These are phyloP conservation scores for Crenichthys baileyi DNA, from an alignment of 2,797 vertebrate species.

Conservation along the genomic window DNA sequence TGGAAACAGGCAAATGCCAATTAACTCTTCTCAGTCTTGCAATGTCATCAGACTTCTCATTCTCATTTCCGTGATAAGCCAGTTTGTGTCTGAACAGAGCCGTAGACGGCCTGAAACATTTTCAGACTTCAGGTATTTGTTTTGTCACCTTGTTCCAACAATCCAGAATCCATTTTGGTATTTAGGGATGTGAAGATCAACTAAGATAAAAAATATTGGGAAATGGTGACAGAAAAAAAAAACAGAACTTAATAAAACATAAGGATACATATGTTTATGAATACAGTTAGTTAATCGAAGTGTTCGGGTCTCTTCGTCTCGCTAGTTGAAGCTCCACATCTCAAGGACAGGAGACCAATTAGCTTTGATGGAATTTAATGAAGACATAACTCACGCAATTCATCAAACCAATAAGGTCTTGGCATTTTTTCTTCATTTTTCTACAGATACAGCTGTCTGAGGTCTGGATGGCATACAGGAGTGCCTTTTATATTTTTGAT, in stretches of 20 bases:
- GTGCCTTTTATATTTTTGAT: slow-evolving; percentile 36
- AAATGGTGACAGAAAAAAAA: neutral
- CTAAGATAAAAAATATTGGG: neutral
- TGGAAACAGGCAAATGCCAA: neutral
- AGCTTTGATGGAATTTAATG: slow-evolving; percentile 53
- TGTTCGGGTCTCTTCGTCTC: slow-evolving; percentile 5
- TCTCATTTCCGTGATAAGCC: neutral
- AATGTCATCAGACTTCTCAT: neutral
- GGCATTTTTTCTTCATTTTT: neutral
- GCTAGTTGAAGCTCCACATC: slow-evolving; percentile 18
- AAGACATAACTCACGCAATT: slow-evolving; percentile 52
- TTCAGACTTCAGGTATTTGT: slow-evolving; percentile 1
- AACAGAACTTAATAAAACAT: neutral
- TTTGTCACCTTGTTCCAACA: slow-evolving; percentile 8
- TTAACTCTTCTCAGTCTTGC: neutral
- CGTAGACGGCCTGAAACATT: neutral
- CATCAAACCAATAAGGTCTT: slow-evolving; percentile 52
- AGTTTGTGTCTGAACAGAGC: neutral
- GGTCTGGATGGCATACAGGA: slow-evolving; percentile 18
- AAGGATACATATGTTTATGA: neutral
- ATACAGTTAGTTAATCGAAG: neutral
- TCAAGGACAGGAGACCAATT: slow-evolving; percentile 62
- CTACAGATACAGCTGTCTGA: slow-evolving; percentile 40
- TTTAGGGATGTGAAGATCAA: slow-evolving; percentile 6
- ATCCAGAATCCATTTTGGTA: slow-evolving; percentile 1